Conservation (phyloP, 1,140 invertebrate genomes). For the Drosophila pallidifrons region DNA sequence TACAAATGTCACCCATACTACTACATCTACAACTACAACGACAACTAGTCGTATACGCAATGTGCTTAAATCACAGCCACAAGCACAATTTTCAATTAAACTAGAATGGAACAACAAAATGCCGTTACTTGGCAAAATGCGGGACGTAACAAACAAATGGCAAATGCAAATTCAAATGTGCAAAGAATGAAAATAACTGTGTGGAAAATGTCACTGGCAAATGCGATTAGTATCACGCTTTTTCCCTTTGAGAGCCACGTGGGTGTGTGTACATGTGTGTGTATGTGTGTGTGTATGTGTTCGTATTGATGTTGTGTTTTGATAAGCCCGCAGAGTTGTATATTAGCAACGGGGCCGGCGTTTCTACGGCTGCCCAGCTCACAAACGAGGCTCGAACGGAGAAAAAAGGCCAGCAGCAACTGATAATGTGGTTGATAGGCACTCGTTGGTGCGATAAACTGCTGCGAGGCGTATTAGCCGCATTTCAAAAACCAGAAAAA, state of each 20-base stretch:
- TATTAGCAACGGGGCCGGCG: slow-evolving; percentile 56
- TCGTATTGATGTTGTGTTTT: slow-evolving; percentile 71
- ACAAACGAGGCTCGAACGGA: neutral
- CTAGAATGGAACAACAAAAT: slow-evolving; percentile 38
- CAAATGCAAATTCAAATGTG: slow-evolving; percentile 19
- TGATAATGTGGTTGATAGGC: slow-evolving; percentile 8
- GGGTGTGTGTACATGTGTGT: slow-evolving; percentile 24
- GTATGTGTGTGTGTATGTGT: slow-evolving; percentile 28
- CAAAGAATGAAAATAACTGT: slow-evolving; percentile 24
- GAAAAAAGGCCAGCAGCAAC: neutral
- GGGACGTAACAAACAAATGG: neutral
- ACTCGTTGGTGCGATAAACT: slow-evolving; percentile 6
- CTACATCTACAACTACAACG: no score
- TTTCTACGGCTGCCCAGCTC: slow-evolving; percentile 68
- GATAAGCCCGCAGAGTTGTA: slow-evolving; percentile 63
- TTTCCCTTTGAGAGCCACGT: slow-evolving; percentile 57
- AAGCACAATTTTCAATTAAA: slow-evolving; percentile 57
- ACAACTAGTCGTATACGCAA: slow-evolving; percentile 56
- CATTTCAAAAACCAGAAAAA: neutral
- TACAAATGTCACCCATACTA: slow-evolving; percentile 8
- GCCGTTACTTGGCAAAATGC: slow-evolving; percentile 6
- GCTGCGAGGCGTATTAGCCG: slow-evolving; percentile 9
- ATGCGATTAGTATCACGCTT: slow-evolving; percentile 75
- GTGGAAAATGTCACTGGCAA: slow-evolving; percentile 52
- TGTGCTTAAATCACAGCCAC: slow-evolving; percentile 46